Evolutionary conservation across 1,140 invertebrate species (phyloP).

Genomic region (Zophobas morio): DNA sequence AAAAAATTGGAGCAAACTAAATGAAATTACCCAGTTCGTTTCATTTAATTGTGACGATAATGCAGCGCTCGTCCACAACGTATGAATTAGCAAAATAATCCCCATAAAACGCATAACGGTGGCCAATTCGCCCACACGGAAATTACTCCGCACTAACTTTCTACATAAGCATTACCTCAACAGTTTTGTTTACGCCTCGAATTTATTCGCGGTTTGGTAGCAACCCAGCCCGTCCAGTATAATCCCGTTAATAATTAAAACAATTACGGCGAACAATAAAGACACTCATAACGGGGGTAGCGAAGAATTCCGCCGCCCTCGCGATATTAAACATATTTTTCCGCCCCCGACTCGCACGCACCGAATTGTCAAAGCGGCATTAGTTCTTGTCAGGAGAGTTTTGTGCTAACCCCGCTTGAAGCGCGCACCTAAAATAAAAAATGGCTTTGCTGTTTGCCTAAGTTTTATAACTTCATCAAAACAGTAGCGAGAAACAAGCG

Average conservation of each 20-base stretch:
- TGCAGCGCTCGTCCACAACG: no score
- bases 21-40: no score
- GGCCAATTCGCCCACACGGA: no score
- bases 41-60: no score
- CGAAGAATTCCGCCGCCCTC: conserved; percentile 7
- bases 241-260: conserved; percentile 35
- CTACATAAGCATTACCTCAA: no score
- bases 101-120: no score
- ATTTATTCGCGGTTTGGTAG: no score
- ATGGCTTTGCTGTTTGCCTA: conserved; percentile 34
- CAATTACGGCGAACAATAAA: conserved; percentile 34
- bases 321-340: conserved; percentile 41
- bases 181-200: no score
- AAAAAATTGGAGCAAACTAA: no score
- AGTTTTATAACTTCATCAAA: conserved; percentile 41
- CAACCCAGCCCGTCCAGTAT: neutral
- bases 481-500: conserved; percentile 9
- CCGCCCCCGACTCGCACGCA: neutral
- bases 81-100: no score
- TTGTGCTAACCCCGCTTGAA: conserved; percentile 9
- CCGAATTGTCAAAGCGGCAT: conserved; percentile 22
- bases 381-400: conserved; percentile 33
- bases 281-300: conserved; percentile 4
- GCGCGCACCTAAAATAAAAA: conserved; percentile 10
- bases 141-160: no score